Conservation (phyloP, 1,140 invertebrate genomes). For the Sinella curviseta region DNA sequence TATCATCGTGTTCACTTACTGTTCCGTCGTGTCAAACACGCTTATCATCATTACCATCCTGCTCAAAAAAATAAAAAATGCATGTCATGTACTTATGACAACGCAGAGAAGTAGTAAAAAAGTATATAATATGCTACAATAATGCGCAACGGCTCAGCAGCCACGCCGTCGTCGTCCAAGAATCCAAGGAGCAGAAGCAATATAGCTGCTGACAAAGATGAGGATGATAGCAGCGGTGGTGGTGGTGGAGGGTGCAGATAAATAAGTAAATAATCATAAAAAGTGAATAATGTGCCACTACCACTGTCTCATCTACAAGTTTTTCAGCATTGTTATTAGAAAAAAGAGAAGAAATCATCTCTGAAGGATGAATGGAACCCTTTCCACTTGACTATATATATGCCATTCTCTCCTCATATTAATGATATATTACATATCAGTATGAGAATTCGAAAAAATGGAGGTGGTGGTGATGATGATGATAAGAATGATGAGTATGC, state of each 20-base stretch:
- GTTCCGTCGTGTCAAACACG: slow-evolving; percentile 15
- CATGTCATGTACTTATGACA: slow-evolving; percentile 5
- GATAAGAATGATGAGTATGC: neutral
- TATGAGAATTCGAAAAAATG: neutral
- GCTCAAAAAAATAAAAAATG: neutral
- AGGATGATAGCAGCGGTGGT: too few relatives aligned
- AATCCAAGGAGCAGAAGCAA: too few relatives aligned
- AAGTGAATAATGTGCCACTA: too few relatives aligned
- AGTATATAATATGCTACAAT: too few relatives aligned
- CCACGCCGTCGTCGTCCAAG: too few relatives aligned
- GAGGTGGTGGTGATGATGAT: too few relatives aligned
- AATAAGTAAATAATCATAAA: too few relatives aligned
- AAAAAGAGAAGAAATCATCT: neutral
- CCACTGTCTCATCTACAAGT: neutral
- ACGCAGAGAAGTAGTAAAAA: too few relatives aligned
- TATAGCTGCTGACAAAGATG: too few relatives aligned
- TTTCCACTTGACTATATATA: neutral
- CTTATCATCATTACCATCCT: slow-evolving; percentile 5
- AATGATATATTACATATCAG: too few relatives aligned
- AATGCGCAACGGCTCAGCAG: too few relatives aligned
- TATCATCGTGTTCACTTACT: neutral
- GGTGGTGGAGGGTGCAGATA: too few relatives aligned
- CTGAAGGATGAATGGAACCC: neutral
- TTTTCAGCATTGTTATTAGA: neutral
- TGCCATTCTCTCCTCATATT: neutral